Conservation (phyloP, 2,888 invertebrate genomes). For the Xanthia togata region DNA sequence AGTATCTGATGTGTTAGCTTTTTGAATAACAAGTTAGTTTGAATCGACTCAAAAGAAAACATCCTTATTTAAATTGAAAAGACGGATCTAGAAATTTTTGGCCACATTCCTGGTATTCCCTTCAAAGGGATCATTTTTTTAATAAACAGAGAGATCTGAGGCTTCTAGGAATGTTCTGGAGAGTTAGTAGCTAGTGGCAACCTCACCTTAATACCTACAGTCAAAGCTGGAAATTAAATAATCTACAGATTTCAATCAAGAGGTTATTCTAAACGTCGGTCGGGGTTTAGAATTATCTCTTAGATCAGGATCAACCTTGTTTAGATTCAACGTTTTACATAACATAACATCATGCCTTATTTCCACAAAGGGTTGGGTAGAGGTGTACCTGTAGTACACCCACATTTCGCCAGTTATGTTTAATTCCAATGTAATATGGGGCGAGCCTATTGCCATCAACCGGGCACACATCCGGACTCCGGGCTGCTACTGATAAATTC, state of each 20-base stretch:
- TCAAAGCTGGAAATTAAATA: not conserved
- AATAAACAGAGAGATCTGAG: not conserved
- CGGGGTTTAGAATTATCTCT: too few species aligned
- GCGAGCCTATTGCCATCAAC: too few species aligned
- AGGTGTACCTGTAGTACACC: too few species aligned
- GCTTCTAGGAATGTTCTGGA: conserved; percentile 4
- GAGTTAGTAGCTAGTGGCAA: not conserved
- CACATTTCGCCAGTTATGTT: too few species aligned
- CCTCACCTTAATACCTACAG: not conserved
- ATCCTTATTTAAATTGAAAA: conserved; percentile 20
- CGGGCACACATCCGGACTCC: too few species aligned
- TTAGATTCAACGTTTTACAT: not conserved
- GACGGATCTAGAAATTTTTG: conserved; percentile 6
- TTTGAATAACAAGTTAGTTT: too few species aligned
- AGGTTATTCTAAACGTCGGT: conserved; percentile 10
- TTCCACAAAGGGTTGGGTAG: too few species aligned
- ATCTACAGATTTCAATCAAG: not conserved
- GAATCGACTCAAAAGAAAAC: not conserved
- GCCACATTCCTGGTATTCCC: not conserved
- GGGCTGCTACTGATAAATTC: too few species aligned
- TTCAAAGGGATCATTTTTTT: not conserved
- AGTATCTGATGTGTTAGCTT: too few species aligned
- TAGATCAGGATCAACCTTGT: conserved; percentile 4
- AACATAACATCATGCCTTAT: too few species aligned
- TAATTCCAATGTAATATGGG: too few species aligned